These are phyloP conservation scores for Uromys caudimaculatus DNA, from an alignment of 2,797 vertebrate species.

Conservation along the genomic window DNA sequence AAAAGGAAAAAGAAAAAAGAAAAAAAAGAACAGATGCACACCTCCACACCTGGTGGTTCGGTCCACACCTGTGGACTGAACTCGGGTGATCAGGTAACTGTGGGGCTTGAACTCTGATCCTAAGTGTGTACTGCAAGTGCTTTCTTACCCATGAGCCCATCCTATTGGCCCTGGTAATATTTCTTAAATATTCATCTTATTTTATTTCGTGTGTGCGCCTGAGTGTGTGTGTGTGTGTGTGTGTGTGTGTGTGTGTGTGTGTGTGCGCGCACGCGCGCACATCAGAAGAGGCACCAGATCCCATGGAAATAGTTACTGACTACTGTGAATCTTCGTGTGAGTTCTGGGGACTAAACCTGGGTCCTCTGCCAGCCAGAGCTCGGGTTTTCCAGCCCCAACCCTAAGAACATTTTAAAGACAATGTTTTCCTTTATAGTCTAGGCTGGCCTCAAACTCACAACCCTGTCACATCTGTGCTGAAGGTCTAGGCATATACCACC, in stretches of 20 bases:
- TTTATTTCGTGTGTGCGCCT: background rate
- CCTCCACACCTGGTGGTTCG: background rate
- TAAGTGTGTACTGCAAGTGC: background rate
- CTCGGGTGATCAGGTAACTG: too few species aligned
- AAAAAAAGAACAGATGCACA: background rate
- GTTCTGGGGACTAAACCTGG: background rate
- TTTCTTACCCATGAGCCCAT: background rate
- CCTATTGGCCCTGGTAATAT: background rate
- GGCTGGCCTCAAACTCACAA: background rate
- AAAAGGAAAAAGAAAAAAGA: too few species aligned
- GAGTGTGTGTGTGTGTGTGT: background rate
- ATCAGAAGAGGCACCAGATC: background rate
- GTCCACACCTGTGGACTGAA: background rate
- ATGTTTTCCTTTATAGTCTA: background rate
- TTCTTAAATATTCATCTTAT: background rate
- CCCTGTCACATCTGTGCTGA: background rate
- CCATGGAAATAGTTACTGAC: background rate
- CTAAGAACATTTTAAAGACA: background rate
- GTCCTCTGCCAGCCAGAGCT: background rate
- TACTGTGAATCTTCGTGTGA: background rate
- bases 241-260: fast-evolving
- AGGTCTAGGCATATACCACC: background rate
- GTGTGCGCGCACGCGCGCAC: fast-evolving
- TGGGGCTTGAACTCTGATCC: background rate
- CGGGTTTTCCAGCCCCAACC: background rate